Base-by-base conservation (phyloP, 1,140 invertebrate genomes). In the Drosophila nebulosa region DNA sequence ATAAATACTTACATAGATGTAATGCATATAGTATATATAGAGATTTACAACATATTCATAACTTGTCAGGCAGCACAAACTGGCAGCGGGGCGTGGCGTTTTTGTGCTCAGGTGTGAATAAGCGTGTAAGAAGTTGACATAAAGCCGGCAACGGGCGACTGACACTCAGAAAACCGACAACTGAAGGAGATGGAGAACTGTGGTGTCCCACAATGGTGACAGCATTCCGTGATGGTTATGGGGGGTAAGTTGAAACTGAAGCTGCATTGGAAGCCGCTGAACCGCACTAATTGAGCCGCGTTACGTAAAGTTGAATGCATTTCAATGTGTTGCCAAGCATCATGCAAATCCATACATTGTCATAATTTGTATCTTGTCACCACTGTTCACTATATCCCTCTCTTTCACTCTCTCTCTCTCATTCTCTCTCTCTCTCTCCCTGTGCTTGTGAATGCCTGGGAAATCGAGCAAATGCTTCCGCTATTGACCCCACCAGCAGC, bases 231-330 rank as follows among this genome's bases (percentile, higher is more conserved):
- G 68, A 21, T 46, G 16, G 16, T 46, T 46, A 42, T 67, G 59
- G 57, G 39, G 60, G 46, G 35, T 35, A n/a, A n/a, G 27, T 21
- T 46, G 39, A n/a, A 46, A 46, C 36, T 63, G 64, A 78, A 68
- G 72, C 77, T 79, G 86, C 88, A 90, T 90, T 90, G 78, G 74
- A 58, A 85, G 22, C 60, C 52, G 77, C 74, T 88, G 88, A 90
- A 90, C 88, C 83, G 79, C 70, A 89, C 77, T 90, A 90, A 90
- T 90, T 90, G 88, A 90, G 89, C 83, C 88, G 83, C 79, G 88
- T 90, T 90, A 90, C 78, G 78, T 90, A 65, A 59, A 90, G 69
- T 84, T 86, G 88, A 90, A 78, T 84, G 83, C 89, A 72, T 89
- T 81, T 90, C 56, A 90, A 90, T 90, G 83, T 69, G 74, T 89